These are phyloP conservation scores for Eulemur coronatus DNA, from an alignment of 2,797 vertebrate species.

Conservation along the genomic window DNA sequence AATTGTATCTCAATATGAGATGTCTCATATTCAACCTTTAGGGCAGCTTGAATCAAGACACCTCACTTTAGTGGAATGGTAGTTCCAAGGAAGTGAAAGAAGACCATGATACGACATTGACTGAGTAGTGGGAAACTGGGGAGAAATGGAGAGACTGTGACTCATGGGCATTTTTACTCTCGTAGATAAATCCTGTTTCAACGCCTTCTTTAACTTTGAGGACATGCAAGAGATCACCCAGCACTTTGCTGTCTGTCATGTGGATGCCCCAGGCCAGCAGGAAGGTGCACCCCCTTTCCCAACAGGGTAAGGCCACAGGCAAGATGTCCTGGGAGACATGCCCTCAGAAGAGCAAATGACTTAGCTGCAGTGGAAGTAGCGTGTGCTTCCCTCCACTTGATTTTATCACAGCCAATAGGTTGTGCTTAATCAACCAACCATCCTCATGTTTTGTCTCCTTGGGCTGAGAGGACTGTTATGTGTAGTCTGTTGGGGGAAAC, in stretches of 20 bases:
- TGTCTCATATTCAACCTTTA: background rate
- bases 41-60: background rate
- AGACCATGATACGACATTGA: background rate
- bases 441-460: background rate
- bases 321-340: background rate
- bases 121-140: background rate
- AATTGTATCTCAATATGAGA: background rate
- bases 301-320: constrained; percentile 87
- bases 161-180: constrained; percentile 46
- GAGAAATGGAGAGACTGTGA: background rate
- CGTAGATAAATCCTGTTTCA: constrained; percentile 97
- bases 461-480: background rate
- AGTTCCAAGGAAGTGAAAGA: background rate
- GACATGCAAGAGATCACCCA: constrained; percentile 98
- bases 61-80: background rate
- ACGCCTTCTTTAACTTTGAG: constrained; percentile 97
- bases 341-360: background rate
- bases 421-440: background rate
- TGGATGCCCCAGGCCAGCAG: constrained; percentile 97
- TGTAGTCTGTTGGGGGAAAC: background rate
- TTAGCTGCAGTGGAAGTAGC: background rate
- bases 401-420: background rate
- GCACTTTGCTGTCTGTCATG: constrained; percentile 95
- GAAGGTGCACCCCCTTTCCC: constrained; percentile 94
- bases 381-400: background rate